Conservation (phyloP, 2,888 invertebrate species). For the Lysandra bellargus region DNA sequence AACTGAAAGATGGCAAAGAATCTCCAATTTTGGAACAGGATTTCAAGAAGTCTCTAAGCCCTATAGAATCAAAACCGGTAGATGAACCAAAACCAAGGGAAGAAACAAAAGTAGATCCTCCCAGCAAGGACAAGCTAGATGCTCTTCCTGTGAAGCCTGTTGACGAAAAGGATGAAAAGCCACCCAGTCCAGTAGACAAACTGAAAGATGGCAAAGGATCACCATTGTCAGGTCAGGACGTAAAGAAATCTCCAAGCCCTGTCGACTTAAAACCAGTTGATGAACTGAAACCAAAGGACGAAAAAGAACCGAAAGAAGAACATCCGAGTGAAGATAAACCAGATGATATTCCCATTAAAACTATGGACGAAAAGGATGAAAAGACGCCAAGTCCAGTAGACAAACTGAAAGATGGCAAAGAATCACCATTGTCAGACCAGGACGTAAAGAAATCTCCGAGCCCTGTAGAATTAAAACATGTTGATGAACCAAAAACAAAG, state of each 20-base stretch:
- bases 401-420: neutral
- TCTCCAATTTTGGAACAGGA: no score
- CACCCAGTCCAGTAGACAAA: constrained; percentile 31
- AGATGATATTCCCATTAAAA: neutral
- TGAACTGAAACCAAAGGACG: neutral
- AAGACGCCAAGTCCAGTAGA: constrained; percentile 25
- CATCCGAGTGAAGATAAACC: neutral
- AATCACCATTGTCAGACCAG: neutral
- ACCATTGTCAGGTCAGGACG: neutral
- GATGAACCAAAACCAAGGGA: no score
- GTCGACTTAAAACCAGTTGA: neutral
- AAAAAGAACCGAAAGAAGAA: no score
- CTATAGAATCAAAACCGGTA: no score
- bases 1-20: no score
- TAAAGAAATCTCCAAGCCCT: neutral
- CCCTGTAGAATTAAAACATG: no score
- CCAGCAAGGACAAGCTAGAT: no score
- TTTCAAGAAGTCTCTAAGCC: no score
- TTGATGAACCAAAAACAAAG: no score
- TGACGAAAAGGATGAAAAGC: neutral
- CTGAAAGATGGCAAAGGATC: neutral
- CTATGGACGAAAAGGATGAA: neutral
- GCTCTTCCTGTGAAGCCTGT: no score
- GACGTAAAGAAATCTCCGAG: constrained; percentile 4
- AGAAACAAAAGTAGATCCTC: no score